These are phyloP conservation scores for Pristionchus entomophagus DNA, from an alignment of 2,888 invertebrate species.

Conservation along the genomic window DNA sequence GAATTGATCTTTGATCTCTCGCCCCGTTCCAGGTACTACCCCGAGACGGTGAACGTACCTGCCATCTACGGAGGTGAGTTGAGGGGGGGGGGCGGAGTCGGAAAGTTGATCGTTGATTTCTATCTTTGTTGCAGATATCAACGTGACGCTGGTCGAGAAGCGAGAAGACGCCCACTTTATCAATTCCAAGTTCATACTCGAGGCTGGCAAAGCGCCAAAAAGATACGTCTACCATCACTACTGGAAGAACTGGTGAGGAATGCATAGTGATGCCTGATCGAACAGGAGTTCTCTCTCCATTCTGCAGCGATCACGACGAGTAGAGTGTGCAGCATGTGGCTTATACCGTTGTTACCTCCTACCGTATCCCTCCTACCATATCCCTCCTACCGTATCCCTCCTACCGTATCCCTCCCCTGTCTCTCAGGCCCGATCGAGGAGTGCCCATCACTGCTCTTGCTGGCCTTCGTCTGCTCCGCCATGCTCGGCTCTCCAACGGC, in stretches of 20 bases:
- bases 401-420: conserved; percentile 14
- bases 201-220: neutral
- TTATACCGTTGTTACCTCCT: neutral
- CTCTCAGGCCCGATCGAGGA: conserved; percentile 1
- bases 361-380: too few relatives aligned
- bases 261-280: too few relatives aligned
- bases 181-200: neutral
- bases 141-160: neutral
- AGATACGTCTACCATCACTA: neutral
- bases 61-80: neutral
- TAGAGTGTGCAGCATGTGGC: too few relatives aligned
- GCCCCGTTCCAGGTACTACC: neutral
- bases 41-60: neutral
- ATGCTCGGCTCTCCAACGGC: conserved; percentile 6
- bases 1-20: conserved; percentile 4
- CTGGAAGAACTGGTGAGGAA: conserved; percentile 37
- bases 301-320: too few relatives aligned
- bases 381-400: conserved; percentile 19
- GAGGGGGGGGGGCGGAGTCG: neutral
- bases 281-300: too few relatives aligned
- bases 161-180: conserved; percentile 2
- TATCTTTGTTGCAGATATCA: neutral
- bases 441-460: conserved; percentile 23
- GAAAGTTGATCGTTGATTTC: neutral
- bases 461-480: neutral